Percentiles rank a stretch among this genome's conserved stretches.
Evolutionary conservation across 1,140 invertebrate genomes (phyloP).

Genomic region (Musca vetustissima): DNA sequence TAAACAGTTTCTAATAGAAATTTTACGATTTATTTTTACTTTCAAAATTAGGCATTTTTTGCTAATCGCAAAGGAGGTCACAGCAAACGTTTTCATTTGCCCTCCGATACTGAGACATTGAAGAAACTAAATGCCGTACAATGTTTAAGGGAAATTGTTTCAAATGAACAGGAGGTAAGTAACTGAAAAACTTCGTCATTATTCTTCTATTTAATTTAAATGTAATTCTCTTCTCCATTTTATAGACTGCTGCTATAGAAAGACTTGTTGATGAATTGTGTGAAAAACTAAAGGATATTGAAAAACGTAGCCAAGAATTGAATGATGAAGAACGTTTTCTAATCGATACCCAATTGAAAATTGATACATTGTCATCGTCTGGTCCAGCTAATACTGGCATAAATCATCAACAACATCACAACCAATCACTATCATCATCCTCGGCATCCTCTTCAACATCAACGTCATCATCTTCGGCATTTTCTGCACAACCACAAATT

Average conservation of each 20-base stretch:
- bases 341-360: slow-evolving; percentile 17
- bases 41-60: slow-evolving; percentile 30
- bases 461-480: background rate
- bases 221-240: slow-evolving; percentile 29
- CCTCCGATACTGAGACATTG: slow-evolving; percentile 56
- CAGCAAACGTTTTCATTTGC: slow-evolving; percentile 26
- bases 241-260: slow-evolving; percentile 58
- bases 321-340: slow-evolving; percentile 26
- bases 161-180: slow-evolving; percentile 61
- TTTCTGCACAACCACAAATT: background rate
- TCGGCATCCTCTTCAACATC: background rate
- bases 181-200: background rate
- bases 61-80: slow-evolving; percentile 30
- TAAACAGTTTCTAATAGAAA: background rate
- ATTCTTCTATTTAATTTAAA: background rate
- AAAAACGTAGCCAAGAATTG: slow-evolving; percentile 40
- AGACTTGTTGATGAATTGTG: slow-evolving; percentile 59
- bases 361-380: background rate
- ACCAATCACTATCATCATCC: slow-evolving; percentile 1
- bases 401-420: background rate
- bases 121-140: slow-evolving; percentile 61
- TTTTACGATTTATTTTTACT: background rate
- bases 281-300: slow-evolving; percentile 56
- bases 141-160: slow-evolving; percentile 57
- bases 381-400: background rate